A percentile compares a stretch with the other conserved stretches of the same genome.
Conservation (phyloP, 2,797 vertebrate species). For the Sebastiscus tertius region DNA sequence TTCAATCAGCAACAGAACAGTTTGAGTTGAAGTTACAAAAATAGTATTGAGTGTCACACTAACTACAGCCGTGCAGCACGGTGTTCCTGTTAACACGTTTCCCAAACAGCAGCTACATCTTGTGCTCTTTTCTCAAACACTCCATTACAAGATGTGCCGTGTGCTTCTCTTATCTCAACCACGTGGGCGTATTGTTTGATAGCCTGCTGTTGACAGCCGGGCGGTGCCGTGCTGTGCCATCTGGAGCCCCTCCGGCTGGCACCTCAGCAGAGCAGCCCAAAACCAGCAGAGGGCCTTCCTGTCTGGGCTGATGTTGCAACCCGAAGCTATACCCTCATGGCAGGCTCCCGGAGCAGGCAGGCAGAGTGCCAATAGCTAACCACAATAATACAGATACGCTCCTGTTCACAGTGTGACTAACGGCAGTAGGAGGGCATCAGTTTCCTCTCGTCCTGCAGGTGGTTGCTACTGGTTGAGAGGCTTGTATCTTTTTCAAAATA, state of each 20-base stretch:
- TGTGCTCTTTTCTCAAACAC: slow-evolving; percentile 23
- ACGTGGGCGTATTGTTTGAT: slow-evolving; percentile 37
- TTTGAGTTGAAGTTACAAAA: background rate
- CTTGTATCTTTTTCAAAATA: background rate
- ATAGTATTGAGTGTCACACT: background rate
- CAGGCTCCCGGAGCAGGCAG: background rate
- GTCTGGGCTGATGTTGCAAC: slow-evolving; percentile 40
- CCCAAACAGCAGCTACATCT: background rate
- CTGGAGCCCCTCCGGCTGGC: slow-evolving; percentile 49
- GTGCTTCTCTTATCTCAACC: slow-evolving; percentile 7
- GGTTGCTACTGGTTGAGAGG: background rate
- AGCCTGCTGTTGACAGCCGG: slow-evolving; percentile 39
- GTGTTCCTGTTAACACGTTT: background rate
- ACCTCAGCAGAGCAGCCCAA: slow-evolving; percentile 21
- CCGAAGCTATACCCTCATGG: slow-evolving; percentile 4
- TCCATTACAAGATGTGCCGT: slow-evolving; percentile 13
- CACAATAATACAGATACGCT: slow-evolving; percentile 7
- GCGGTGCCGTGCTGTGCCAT: slow-evolving; percentile 23
- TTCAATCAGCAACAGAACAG: background rate
- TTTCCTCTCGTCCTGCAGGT: background rate
- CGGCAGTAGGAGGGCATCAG: background rate
- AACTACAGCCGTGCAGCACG: background rate
- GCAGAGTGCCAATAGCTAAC: background rate
- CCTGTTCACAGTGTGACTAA: background rate
- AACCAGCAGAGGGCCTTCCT: slow-evolving; percentile 26